These are phyloP conservation scores for Miltochrista miniata DNA, from an alignment of 2,888 invertebrate species.

Conservation along the genomic window DNA sequence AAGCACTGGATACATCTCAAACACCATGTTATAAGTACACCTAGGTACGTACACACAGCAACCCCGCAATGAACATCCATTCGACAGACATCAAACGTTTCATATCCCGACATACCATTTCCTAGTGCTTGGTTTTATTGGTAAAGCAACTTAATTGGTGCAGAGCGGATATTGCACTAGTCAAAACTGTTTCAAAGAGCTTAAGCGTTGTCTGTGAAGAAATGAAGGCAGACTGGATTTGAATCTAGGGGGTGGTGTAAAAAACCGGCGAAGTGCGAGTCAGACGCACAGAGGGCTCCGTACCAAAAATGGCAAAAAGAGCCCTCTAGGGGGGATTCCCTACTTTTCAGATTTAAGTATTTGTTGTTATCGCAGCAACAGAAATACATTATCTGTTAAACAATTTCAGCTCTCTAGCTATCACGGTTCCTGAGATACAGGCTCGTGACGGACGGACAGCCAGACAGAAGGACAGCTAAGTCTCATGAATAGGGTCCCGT, in stretches of 20 bases:
- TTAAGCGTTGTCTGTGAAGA: slow-evolving; percentile 2
- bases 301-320: too few relatives aligned
- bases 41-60: neutral
- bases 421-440: too few relatives aligned
- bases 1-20: neutral
- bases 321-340: too few relatives aligned
- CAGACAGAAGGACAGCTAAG: too few relatives aligned
- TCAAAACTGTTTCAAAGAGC: slow-evolving; percentile 23
- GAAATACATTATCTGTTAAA: too few relatives aligned
- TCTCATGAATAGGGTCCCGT: too few relatives aligned
- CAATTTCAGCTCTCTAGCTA: too few relatives aligned
- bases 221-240: neutral
- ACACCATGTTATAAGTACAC: neutral
- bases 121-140: slow-evolving; percentile 21
- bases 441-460: too few relatives aligned
- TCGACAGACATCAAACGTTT: slow-evolving; percentile 26
- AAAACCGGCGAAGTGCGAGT: neutral
- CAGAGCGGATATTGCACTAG: slow-evolving; percentile 38
- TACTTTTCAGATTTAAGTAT: too few relatives aligned
- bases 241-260: neutral
- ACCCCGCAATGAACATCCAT: slow-evolving; percentile 6
- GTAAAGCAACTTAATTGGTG: slow-evolving; percentile 32
- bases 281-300: too few relatives aligned
- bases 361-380: too few relatives aligned
- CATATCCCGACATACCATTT: slow-evolving; percentile 34